Evolutionary conservation across 2,113 vertebrate genomes (phyloP).

Genomic region (Anser cygnoides): DNA sequence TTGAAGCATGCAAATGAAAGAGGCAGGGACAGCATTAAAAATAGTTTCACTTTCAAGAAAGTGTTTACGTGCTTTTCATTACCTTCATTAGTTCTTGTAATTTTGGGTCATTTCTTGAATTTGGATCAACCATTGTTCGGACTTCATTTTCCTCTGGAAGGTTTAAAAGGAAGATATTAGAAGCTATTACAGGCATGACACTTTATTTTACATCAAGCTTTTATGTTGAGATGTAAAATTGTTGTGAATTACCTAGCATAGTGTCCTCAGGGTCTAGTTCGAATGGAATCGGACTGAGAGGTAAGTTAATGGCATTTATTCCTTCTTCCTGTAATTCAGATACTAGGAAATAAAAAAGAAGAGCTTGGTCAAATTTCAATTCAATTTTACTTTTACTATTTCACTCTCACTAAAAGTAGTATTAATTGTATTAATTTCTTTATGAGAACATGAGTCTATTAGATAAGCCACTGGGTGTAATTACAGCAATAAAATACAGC

Average conservation of each 20-base stretch:
- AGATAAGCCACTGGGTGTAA: conserved; percentile 20
- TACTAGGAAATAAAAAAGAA: conserved; percentile 78
- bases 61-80: conserved; percentile 27
- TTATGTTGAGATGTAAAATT: conserved; percentile 23
- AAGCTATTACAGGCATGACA: not conserved
- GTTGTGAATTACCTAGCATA: conserved; percentile 88
- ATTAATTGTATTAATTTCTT: conserved; percentile 51
- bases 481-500: conserved; percentile 24
- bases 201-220: conserved; percentile 35
- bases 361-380: conserved; percentile 33
- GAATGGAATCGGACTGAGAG: conserved; percentile 94
- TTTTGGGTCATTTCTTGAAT: conserved; percentile 88
- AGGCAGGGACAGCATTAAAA: not conserved
- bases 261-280: conserved; percentile 98
- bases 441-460: not conserved
- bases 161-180: conserved; percentile 56
- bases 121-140: conserved; percentile 90
- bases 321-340: conserved; percentile 99
- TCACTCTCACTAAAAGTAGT: conserved; percentile 30
- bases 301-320: conserved; percentile 98
- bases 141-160: conserved; percentile 90
- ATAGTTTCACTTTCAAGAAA: not conserved
- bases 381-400: not conserved
- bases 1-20: not conserved
- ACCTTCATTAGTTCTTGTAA: conserved; percentile 91